Percentiles rank a stretch among this genome's conserved stretches.
Evolutionary conservation across 2,113 vertebrate species (phyloP).

Genomic region (Colistium nudipinnis): DNA sequence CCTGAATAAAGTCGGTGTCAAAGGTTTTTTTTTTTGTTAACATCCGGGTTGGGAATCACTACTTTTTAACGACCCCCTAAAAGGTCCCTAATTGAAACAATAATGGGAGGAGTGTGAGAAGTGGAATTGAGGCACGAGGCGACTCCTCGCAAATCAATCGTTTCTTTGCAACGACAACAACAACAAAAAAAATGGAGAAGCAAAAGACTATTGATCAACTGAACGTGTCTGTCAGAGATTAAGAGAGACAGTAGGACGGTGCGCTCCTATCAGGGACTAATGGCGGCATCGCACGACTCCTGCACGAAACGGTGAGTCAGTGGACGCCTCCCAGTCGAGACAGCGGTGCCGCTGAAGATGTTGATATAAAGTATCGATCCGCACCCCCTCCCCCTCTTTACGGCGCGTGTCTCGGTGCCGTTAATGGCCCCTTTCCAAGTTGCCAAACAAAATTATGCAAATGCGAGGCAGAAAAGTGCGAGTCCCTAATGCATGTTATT

Average conservation of each 20-base stretch:
- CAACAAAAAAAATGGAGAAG: constrained; percentile 71
- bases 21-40: constrained; percentile 60
- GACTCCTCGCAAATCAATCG: constrained; percentile 79
- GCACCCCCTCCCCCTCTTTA: constrained; percentile 38
- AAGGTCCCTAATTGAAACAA: constrained; percentile 76
- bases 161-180: constrained; percentile 73
- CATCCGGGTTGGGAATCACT: constrained; percentile 52
- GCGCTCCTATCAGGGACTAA: constrained; percentile 78
- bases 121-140: constrained; percentile 60
- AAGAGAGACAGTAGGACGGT: constrained; percentile 67
- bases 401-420: constrained; percentile 56
- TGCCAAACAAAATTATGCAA: constrained; percentile 82
- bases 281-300: constrained; percentile 67
- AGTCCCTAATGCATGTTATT: constrained; percentile 74
- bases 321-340: constrained; percentile 63
- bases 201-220: constrained; percentile 76
- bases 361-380: constrained; percentile 78
- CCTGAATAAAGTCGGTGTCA: constrained; percentile 63
- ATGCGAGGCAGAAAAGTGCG: constrained; percentile 64
- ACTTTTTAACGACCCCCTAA: constrained; percentile 30
- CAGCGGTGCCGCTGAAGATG: constrained; percentile 55
- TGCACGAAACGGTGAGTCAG: constrained; percentile 72
- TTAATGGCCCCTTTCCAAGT: constrained; percentile 76
- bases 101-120: constrained; percentile 74
- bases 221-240: constrained; percentile 79